A percentile compares a stretch with the other conserved stretches of the same genome.
phyloP scores from a whole-genome alignment of 2,888 invertebrate genomes.

The Thera britannica region DNA sequence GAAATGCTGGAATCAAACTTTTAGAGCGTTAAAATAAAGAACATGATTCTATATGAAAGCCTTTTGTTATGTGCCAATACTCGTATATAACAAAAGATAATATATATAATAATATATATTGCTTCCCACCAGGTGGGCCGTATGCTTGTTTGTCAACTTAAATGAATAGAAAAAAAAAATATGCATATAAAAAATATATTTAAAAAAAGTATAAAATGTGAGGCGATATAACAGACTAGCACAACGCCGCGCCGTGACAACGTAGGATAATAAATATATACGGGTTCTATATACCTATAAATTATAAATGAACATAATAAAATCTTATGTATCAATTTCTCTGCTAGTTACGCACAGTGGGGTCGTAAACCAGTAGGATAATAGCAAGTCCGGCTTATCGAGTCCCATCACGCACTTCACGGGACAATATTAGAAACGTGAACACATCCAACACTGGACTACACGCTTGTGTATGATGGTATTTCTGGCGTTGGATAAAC shows the following conservation, averaged over 20 bases:
- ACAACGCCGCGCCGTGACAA: too few species aligned
- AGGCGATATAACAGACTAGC: too few species aligned
- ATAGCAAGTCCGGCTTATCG: slow-evolving; percentile 42
- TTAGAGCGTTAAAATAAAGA: neutral
- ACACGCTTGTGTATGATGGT: neutral
- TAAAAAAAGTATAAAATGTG: too few species aligned
- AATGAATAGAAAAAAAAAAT: too few species aligned
- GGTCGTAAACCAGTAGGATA: slow-evolving; percentile 46
- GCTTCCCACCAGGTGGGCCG: too few species aligned
- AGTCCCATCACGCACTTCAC: slow-evolving; percentile 45
- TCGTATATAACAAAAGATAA: too few species aligned
- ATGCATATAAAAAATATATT: too few species aligned
- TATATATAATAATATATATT: too few species aligned
- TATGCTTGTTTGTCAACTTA: too few species aligned
- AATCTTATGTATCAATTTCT: slow-evolving; percentile 37
- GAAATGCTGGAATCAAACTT: slow-evolving; percentile 6
- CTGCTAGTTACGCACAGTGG: slow-evolving; percentile 37
- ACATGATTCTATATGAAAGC: too few species aligned
- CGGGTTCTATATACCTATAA: neutral
- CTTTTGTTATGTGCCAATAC: too few species aligned
- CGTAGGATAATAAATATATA: too few species aligned
- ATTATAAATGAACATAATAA: slow-evolving; percentile 17
- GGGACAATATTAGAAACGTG: slow-evolving; percentile 37
- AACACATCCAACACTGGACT: slow-evolving; percentile 13
- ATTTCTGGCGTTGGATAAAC: neutral